Conservation (phyloP, 2,888 invertebrate species). For the Drosophila koepferae region DNA sequence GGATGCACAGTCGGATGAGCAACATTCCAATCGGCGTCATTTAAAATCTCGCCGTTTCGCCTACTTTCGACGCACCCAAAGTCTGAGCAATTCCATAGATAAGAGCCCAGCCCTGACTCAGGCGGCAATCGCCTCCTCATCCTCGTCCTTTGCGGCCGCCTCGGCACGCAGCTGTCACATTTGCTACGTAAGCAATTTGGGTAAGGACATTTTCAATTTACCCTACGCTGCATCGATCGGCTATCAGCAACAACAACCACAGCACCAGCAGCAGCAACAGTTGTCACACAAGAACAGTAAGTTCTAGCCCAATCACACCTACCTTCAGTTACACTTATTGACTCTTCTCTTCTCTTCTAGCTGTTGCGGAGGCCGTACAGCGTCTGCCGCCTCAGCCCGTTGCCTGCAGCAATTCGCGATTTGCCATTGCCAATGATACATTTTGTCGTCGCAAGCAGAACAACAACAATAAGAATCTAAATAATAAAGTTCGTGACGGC, state of each 20-base stretch:
- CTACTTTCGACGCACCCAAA: conserved; percentile 83
- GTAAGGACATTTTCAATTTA: conserved; percentile 84
- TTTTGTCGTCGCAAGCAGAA: conserved; percentile 74
- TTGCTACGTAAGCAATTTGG: conserved; percentile 84
- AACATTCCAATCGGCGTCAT: conserved; percentile 67
- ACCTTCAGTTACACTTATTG: not conserved
- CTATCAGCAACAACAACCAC: conserved; percentile 33
- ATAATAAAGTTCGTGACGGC: conserved; percentile 64
- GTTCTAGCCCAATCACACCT: not conserved
- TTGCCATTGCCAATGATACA: conserved; percentile 75
- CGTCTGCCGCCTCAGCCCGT: conserved; percentile 32
- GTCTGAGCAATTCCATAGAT: conserved; percentile 83
- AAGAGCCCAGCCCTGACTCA: conserved; percentile 63
- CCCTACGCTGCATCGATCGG: conserved; percentile 57
- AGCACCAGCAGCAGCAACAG: conserved; percentile 9
- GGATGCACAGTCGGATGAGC: conserved; percentile 39
- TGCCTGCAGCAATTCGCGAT: conserved; percentile 75
- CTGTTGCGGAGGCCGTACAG: conserved; percentile 5
- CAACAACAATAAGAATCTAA: conserved; percentile 73
- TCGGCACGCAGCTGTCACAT: conserved; percentile 84
- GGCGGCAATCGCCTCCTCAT: conserved; percentile 57
- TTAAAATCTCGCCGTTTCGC: conserved; percentile 55
- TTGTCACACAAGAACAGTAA: conserved; percentile 25
- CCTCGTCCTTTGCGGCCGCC: conserved; percentile 6
- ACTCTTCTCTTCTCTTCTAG: not conserved